phyloP scores from a whole-genome alignment of 2,888 invertebrate species.

The Apodemia duryi region DNA sequence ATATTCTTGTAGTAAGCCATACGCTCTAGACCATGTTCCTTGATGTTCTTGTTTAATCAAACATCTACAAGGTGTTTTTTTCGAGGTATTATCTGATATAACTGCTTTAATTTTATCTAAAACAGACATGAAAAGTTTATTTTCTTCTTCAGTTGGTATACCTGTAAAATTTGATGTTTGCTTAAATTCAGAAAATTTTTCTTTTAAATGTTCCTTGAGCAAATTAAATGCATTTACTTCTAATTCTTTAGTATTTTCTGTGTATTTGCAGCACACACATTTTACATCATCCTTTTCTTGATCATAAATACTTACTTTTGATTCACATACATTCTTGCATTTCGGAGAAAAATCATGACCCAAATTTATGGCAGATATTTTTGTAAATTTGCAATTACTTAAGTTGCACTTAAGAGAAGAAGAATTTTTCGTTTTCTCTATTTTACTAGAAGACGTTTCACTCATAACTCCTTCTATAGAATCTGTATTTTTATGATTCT shows the following conservation, averaged over 20 bases:
- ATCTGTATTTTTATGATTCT: neutral
- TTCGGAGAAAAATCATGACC: neutral
- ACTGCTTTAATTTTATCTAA: slow-evolving; percentile 54
- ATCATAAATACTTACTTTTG: neutral
- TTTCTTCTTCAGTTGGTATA: slow-evolving; percentile 48
- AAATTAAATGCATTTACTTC: slow-evolving; percentile 63
- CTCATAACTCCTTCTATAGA: neutral
- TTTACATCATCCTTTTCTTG: slow-evolving; percentile 22
- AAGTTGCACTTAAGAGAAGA: neutral
- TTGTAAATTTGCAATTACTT: neutral
- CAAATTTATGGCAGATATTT: neutral
- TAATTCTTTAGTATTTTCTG: slow-evolving; percentile 48
- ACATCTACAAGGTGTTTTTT: slow-evolving; percentile 46
- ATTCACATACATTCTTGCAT: neutral
- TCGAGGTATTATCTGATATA: slow-evolving; percentile 49
- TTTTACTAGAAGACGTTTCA: neutral
- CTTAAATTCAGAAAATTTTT: slow-evolving; percentile 51
- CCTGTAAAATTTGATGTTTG: slow-evolving; percentile 39
- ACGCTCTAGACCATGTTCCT: slow-evolving; percentile 63
- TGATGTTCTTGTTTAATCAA: slow-evolving; percentile 32
- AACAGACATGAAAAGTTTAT: slow-evolving; percentile 48
- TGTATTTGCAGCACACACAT: slow-evolving; percentile 52
- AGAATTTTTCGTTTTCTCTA: neutral
- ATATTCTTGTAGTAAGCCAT: slow-evolving; percentile 63
- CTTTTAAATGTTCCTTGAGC: slow-evolving; percentile 55